Evolutionary conservation across 2,113 vertebrate genomes (phyloP).

Genomic region (Zosterops japonicus): DNA sequence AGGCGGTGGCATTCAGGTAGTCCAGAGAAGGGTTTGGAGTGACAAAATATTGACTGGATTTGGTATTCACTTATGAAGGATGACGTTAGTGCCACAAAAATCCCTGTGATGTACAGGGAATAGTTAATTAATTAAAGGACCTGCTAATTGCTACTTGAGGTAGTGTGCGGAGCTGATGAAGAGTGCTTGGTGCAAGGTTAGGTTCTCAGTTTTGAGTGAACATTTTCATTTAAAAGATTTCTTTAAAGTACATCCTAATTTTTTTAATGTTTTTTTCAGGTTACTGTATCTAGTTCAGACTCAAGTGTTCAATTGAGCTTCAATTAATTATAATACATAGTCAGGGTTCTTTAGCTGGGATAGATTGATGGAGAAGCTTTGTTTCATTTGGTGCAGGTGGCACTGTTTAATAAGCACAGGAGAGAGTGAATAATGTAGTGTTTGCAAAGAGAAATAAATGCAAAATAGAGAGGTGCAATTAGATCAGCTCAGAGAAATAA

Average conservation of each 20-base stretch:
- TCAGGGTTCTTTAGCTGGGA: conserved; percentile 72
- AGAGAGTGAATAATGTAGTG: conserved; percentile 81
- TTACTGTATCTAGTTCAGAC: conserved; percentile 66
- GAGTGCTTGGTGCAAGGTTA: conserved; percentile 72
- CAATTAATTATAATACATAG: conserved; percentile 79
- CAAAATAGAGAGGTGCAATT: conserved; percentile 80
- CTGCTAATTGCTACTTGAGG: conserved; percentile 80
- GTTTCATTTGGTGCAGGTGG: conserved; percentile 82
- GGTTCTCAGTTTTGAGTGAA: conserved; percentile 64
- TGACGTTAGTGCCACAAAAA: conserved; percentile 73
- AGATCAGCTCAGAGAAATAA: conserved; percentile 73
- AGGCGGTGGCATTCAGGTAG: conserved; percentile 35
- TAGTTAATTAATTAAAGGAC: conserved; percentile 81
- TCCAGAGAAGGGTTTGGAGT: conserved; percentile 55
- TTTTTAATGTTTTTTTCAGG: conserved; percentile 61
- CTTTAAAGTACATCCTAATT: conserved; percentile 72
- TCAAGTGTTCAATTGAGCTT: conserved; percentile 77
- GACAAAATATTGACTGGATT: conserved; percentile 80
- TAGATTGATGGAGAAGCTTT: conserved; percentile 77
- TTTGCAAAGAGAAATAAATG: conserved; percentile 81
- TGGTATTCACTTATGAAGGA: conserved; percentile 70
- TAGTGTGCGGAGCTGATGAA: conserved; percentile 73
- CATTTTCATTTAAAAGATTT: conserved; percentile 72
- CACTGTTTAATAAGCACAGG: conserved; percentile 82
- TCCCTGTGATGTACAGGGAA: conserved; percentile 74